A percentile compares a stretch with the other conserved stretches of the same genome.
Conservation (phyloP, 2,797 vertebrate species). For the Falco berigora region DNA sequence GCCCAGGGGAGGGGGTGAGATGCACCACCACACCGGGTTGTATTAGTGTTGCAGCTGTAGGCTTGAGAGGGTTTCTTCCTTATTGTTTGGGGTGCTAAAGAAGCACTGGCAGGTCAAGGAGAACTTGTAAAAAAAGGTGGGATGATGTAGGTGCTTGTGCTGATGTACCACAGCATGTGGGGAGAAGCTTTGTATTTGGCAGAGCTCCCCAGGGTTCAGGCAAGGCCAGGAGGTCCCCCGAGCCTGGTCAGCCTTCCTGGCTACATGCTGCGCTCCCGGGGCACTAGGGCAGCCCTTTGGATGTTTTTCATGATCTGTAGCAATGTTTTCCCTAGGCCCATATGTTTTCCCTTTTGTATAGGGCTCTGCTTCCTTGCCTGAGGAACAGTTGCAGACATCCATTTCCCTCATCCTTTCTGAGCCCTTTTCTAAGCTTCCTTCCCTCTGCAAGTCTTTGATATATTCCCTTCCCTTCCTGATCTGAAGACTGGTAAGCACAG, state of each 20-base stretch:
- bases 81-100: neutral
- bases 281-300: neutral
- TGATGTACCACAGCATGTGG: fast-evolving
- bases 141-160: neutral
- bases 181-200: neutral
- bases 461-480: constrained; percentile 64
- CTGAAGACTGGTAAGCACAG: constrained; percentile 59
- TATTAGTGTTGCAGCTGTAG: neutral
- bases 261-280: fast-evolving
- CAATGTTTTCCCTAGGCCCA: neutral
- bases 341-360: constrained; percentile 18
- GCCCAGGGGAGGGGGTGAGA: too few species aligned
- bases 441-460: constrained; percentile 43
- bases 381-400: constrained; percentile 44
- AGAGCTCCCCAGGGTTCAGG: neutral
- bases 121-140: neutral
- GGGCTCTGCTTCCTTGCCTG: constrained; percentile 45
- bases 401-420: constrained; percentile 56
- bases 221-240: neutral
- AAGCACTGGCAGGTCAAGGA: neutral
- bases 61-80: neutral
- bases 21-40: neutral
- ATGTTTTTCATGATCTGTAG: constrained; percentile 21
- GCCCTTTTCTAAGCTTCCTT: constrained; percentile 57
- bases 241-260: neutral